A percentile compares a stretch with the other conserved stretches of the same genome.
These are phyloP conservation scores for Poecilia latipinna DNA, from an alignment of 2,113 vertebrate species.

Conservation along the genomic window DNA sequence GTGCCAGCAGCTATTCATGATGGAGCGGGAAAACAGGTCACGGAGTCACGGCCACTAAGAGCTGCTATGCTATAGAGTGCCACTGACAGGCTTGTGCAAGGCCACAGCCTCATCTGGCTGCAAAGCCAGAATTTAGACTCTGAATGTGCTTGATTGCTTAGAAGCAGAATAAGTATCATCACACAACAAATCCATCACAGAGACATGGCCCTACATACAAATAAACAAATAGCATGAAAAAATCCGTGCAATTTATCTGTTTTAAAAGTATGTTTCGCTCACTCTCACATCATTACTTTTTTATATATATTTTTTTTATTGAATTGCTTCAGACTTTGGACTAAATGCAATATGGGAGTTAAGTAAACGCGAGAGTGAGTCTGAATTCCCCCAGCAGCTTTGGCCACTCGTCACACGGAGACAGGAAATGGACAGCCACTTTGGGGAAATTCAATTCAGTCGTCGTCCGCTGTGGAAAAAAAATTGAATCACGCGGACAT, in stretches of 20 bases:
- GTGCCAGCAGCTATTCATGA: conserved; percentile 78
- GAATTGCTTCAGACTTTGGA: conserved; percentile 36
- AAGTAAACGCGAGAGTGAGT: conserved; percentile 67
- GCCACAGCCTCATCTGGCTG: conserved; percentile 68
- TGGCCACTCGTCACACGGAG: conserved; percentile 76
- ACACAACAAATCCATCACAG: conserved; percentile 28
- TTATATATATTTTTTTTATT: conserved; percentile 20
- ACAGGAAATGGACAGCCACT: conserved; percentile 82
- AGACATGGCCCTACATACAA: conserved; percentile 4
- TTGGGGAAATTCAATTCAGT: conserved; percentile 82
- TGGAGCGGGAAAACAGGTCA: conserved; percentile 79
- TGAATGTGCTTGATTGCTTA: conserved; percentile 37
- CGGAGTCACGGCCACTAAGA: conserved; percentile 78
- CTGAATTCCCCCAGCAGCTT: conserved; percentile 61
- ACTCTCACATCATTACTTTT: conserved; percentile 24
- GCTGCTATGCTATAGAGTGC: conserved; percentile 73
- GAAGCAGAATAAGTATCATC: conserved; percentile 1
- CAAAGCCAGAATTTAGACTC: conserved; percentile 40
- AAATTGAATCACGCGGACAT: conserved; percentile 81
- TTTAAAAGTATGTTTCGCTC: conserved; percentile 10
- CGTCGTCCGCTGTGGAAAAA: conserved; percentile 75
- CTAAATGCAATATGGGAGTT: conserved; percentile 64
- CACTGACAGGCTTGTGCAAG: conserved; percentile 74
- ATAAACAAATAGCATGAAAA: conserved; percentile 9
- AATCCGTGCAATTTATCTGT: not conserved